Evolutionary conservation across 1,140 invertebrate genomes (phyloP), one percentile per base, ranked within the genome.

Genomic region (Halictus rubicundus): DNA sequence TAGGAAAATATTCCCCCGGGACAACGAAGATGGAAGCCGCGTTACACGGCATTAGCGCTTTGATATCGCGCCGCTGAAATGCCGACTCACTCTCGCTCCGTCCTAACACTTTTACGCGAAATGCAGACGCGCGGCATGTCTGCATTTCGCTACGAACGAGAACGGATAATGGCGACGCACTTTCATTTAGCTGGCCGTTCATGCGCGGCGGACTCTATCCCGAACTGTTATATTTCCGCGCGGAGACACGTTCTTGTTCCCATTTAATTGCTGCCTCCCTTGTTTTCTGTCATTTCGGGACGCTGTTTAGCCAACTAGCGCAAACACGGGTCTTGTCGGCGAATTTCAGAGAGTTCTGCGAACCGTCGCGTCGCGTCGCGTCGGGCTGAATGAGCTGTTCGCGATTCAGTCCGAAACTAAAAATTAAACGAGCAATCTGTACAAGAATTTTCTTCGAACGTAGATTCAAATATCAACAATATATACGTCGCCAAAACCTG

Each of bases 1-100:
- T 68, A 68, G 80, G 80, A 80, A 82, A 86, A 82, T 72, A 54
- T 52, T 12, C 57, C 7, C 4, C 39, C 8, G 23, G 9, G 12
- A 32, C 32, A 2, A 39, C 42, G 32, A 39, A 54, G 59, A 25
- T 42, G 12, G 21, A 16, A 16, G 21, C 39, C 25, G n/a, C 23
- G 66, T 77, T 77, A 71, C 27, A 7, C 59, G 42, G 23, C 27
- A 63, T 71, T 71, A 54, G 46, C 23, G 16, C 68, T 71, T 71
- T 71, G 59, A 71, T 49, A 71, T 52, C 16, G 14, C 21, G 16
- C 59, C 6, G 5, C 57, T n/a, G 25, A 19, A n/a, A 19, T 10
- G 27, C 52, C 52, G 39, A 8, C 39, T 9, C 60, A 9, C 42
- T 5, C 9, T 46, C 42, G 42, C 42, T 0, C 42, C 3, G n/a